These are phyloP conservation scores for Hydrophis major DNA, from an alignment of 2,797 vertebrate genomes.

Conservation along the genomic window DNA sequence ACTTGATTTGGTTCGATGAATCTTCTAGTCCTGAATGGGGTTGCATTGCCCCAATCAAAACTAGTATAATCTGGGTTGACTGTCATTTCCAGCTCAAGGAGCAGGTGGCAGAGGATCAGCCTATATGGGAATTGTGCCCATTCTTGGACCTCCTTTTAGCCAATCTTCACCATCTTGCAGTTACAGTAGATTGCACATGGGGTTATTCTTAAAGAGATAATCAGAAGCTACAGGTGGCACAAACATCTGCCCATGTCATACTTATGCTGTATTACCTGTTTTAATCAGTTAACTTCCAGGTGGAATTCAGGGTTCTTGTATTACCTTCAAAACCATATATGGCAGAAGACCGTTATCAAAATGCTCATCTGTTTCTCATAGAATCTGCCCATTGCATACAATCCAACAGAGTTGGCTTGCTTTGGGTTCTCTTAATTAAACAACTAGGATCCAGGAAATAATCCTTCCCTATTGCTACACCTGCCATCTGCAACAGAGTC, in stretches of 20 bases:
- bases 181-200: neutral
- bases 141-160: neutral
- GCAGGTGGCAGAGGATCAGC: neutral
- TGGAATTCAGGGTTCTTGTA: neutral
- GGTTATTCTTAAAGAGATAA: neutral
- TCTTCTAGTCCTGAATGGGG: neutral
- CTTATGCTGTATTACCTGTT: neutral
- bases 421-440: neutral
- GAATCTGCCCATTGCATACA: neutral
- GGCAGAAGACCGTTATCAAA: neutral
- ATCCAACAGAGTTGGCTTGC: neutral
- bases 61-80: neutral
- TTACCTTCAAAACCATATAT: neutral
- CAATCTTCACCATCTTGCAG: neutral
- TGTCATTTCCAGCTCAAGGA: neutral
- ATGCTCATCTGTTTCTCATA: neutral
- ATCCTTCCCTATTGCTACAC: neutral
- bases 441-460: neutral
- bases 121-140: neutral
- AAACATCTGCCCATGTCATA: neutral
- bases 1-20: neutral
- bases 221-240: neutral
- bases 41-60: neutral
- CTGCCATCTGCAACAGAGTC: neutral
- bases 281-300: neutral